Evolutionary conservation across 1,140 invertebrate genomes (phyloP).

Genomic region (Neodiprion fabricii): DNA sequence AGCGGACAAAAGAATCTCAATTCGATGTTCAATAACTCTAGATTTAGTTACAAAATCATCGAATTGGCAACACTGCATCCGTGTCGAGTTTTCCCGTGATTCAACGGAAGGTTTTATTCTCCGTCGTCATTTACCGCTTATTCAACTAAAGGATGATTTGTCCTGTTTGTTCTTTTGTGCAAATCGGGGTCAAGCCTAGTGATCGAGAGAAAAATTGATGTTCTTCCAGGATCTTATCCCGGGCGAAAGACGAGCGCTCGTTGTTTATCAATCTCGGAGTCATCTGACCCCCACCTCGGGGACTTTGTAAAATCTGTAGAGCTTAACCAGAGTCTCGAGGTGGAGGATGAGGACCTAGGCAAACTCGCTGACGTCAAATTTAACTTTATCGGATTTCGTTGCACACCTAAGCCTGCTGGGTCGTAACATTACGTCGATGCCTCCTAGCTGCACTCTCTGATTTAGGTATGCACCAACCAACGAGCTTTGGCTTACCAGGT

Average conservation of each 20-base stretch:
- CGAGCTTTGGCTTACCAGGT: no score
- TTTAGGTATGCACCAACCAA: no score
- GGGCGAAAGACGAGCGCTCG: not conserved
- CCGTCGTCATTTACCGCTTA: no score
- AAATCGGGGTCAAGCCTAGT: not conserved
- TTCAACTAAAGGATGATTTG: not conserved
- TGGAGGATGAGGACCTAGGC: not conserved
- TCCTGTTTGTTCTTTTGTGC: not conserved
- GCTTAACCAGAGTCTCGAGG: not conserved
- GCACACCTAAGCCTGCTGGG: no score
- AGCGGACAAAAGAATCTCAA: no score
- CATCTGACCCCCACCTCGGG: not conserved
- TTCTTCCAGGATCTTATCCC: not conserved
- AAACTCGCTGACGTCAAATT: not conserved
- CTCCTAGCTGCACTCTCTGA: no score
- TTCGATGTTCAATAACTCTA: no score
- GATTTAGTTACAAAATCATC: no score
- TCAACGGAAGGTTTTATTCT: not conserved
- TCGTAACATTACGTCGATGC: no score
- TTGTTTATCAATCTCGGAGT: not conserved
- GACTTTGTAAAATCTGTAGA: not conserved
- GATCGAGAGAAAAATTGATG: not conserved
- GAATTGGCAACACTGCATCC: no score
- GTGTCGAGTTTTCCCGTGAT: not conserved
- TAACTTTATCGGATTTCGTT: not conserved